Evolutionary conservation across 2,888 invertebrate species (phyloP).

Genomic region (Drosophila monieri): DNA sequence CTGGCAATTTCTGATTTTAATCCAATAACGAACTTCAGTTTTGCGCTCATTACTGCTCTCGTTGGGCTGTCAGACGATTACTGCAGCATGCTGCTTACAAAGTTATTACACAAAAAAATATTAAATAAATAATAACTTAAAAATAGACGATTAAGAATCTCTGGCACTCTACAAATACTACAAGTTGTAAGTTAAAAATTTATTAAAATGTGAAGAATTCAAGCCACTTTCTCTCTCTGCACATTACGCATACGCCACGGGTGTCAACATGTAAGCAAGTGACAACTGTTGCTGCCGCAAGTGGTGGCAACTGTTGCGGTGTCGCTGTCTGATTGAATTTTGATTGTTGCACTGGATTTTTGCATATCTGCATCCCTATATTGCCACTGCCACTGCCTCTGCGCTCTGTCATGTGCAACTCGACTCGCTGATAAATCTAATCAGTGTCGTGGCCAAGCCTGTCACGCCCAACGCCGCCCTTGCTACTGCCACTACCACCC

Average conservation of each 20-base stretch:
- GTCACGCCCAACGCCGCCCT: constrained; percentile 10
- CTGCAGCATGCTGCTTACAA: constrained; percentile 30
- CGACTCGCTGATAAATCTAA: constrained; percentile 74
- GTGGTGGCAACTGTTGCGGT: constrained; percentile 72
- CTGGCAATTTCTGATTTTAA: constrained; percentile 18
- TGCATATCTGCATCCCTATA: constrained; percentile 39
- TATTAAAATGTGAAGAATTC: background rate
- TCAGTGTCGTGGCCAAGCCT: constrained; percentile 68
- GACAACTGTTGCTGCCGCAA: constrained; percentile 71
- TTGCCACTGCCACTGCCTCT: background rate
- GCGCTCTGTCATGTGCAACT: constrained; percentile 61
- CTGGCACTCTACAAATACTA: too few species aligned
- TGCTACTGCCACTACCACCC: background rate
- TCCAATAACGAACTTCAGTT: constrained; percentile 11
- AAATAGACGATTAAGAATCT: background rate
- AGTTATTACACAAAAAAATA: constrained; percentile 2
- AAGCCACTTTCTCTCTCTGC: constrained; percentile 12
- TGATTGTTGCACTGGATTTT: constrained; percentile 61
- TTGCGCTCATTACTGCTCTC: constrained; percentile 38
- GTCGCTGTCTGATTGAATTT: constrained; percentile 69
- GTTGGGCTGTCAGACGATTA: constrained; percentile 33
- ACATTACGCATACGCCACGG: constrained; percentile 61
- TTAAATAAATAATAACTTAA: background rate
- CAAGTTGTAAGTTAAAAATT: too few species aligned
- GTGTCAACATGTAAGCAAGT: constrained; percentile 37